Percentiles rank a stretch among this genome's conserved stretches.
phyloP scores from a whole-genome alignment of 2,888 invertebrate genomes.

The Lasioglossum oenotherae region DNA sequence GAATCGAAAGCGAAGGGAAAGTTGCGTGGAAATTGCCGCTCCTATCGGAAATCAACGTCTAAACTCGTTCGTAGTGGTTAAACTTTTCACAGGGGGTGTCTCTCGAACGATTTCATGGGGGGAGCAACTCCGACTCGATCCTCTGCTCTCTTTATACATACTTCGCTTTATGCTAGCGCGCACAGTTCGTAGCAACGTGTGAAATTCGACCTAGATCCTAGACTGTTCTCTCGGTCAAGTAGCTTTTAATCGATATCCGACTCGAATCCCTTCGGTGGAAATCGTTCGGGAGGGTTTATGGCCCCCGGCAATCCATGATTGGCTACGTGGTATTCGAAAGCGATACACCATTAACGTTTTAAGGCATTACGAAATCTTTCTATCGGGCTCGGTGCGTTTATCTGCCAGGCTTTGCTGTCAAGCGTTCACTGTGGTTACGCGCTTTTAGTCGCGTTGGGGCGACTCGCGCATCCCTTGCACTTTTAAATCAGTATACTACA shows the following conservation, averaged over 20 bases:
- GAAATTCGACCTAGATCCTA: neutral
- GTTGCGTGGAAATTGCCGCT: constrained; percentile 70
- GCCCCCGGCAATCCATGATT: constrained; percentile 75
- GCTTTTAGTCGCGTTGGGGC: constrained; percentile 42
- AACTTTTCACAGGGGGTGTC: constrained; percentile 50
- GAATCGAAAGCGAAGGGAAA: constrained; percentile 28
- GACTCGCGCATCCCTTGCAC: constrained; percentile 36
- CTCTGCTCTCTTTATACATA: neutral
- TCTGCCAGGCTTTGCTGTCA: constrained; percentile 49
- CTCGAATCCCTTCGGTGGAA: neutral
- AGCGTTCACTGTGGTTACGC: constrained; percentile 50
- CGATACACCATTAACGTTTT: constrained; percentile 80
- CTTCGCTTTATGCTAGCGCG: neutral
- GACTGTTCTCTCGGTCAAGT: neutral
- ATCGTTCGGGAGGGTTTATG: constrained; percentile 36
- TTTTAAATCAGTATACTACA: neutral
- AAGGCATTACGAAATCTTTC: constrained; percentile 65
- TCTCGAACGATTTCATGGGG: constrained; percentile 34
- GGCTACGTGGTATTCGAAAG: constrained; percentile 83
- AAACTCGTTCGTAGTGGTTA: constrained; percentile 70
- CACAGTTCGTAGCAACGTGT: neutral
- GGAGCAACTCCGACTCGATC: neutral
- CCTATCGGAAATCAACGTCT: constrained; percentile 74
- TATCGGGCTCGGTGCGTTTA: constrained; percentile 49
- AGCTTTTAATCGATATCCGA: neutral